Evolutionary conservation across 1,140 invertebrate species (phyloP), one percentile per base, ranked within the genome.

Genomic region (Phymorhynchus buccinoides): DNA sequence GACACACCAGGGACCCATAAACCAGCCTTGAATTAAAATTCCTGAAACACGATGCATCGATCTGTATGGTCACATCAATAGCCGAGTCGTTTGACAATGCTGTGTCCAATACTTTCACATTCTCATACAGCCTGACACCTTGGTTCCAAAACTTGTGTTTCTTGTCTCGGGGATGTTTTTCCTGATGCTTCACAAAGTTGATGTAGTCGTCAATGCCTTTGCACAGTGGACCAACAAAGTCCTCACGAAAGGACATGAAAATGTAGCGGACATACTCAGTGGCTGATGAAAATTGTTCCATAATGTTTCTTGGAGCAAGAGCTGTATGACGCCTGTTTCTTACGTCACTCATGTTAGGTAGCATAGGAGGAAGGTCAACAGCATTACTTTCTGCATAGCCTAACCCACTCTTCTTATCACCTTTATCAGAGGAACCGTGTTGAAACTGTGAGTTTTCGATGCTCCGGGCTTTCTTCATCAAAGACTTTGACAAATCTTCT

Each of bases 221-320:
- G 85, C 93, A 83, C 14, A 94, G 80, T 35, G 93, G 91, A 9
- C 86, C 52, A 79, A 92, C 80, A 82, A 93, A 93, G 87, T 97
- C 96, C 93, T 97, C 96, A 14, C 96, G 91, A 39, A 97, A 91
- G 3, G 97, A 91, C 27, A 96, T 92, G 89, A 96, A 96, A 85
- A 97, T 96, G 0, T 95, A 94, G 88, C 96, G 96, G 7, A 97
- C 91, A 89, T 97, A 97, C 87, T 96, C 95, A 3, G 41, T 62
- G 32, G 78, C 75, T 22, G 84, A 85, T 16, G 41, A 44, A 41
- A 79, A 80, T 30, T 52, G 77, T n/a, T 71, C 56, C 32, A 27
- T 22, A 42, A 85, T n/a, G 62, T 75, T 42, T 71, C 84, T 80
- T 9, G 78, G 79, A 0, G 12, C 27, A 56, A 79, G n/a, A 22